phyloP scores from a whole-genome alignment of 2,113 vertebrate species.

The Hemibates koningsi region DNA sequence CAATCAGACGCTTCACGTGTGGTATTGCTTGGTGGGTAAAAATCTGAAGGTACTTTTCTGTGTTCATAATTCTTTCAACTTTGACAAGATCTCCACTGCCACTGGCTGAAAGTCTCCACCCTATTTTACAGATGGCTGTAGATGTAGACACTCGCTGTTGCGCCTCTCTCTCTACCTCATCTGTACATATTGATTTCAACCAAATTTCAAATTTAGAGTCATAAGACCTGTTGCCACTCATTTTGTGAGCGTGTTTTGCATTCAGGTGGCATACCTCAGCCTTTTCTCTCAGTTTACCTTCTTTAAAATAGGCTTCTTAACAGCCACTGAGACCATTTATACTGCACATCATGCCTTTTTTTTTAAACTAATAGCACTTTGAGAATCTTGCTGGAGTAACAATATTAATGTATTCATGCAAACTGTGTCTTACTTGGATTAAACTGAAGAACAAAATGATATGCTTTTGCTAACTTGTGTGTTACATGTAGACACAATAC shows the following conservation, averaged over 20 bases:
- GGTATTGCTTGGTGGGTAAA: fast-evolving
- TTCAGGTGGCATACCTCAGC: neutral
- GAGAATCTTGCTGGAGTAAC: neutral
- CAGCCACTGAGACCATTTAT: neutral
- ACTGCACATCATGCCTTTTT: neutral
- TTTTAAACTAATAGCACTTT: neutral
- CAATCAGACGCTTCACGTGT: fast-evolving
- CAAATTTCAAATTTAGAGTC: neutral
- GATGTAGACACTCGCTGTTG: neutral
- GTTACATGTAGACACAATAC: neutral
- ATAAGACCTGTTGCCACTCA: neutral
- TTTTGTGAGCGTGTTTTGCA: neutral
- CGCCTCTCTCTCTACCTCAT: neutral
- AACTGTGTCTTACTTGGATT: neutral
- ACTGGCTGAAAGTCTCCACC: neutral
- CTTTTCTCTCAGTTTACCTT: neutral
- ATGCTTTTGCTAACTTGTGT: neutral
- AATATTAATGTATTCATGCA: neutral
- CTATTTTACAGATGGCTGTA: neutral
- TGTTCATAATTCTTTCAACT: neutral
- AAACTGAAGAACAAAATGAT: neutral
- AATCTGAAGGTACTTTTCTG: neutral
- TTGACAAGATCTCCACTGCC: neutral
- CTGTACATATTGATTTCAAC: neutral
- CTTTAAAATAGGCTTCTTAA: neutral